Percentiles rank a stretch among this genome's conserved stretches.
Evolutionary conservation across 2,113 vertebrate genomes (phyloP).

Genomic region (Mormyrus iriodes): DNA sequence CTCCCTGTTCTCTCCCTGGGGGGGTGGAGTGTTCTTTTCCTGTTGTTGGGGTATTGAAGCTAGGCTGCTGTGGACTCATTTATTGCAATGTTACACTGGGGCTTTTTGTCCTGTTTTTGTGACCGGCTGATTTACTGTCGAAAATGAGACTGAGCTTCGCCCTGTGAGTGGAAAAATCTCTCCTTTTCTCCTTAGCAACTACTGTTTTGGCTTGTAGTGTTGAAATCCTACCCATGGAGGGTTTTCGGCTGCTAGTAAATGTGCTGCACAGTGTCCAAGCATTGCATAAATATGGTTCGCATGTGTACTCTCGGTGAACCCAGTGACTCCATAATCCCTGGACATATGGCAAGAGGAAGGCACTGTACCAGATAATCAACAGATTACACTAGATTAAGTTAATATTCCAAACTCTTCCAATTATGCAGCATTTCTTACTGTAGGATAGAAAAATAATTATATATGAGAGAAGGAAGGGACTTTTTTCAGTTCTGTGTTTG

Average conservation of each 20-base stretch:
- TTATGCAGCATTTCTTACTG: constrained; percentile 10
- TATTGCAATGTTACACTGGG: constrained; percentile 37
- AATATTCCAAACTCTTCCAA: not conserved
- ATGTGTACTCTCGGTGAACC: constrained; percentile 10
- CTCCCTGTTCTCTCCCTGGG: not conserved
- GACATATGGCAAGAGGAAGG: not conserved
- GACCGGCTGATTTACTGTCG: constrained; percentile 33
- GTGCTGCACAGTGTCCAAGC: constrained; percentile 23
- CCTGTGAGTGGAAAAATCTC: constrained; percentile 44
- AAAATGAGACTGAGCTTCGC: constrained; percentile 36
- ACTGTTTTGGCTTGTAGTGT: constrained; percentile 49
- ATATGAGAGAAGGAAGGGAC: not conserved
- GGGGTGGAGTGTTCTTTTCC: not conserved
- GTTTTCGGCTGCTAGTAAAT: constrained; percentile 33
- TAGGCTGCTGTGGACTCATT: constrained; percentile 39
- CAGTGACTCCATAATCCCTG: not conserved
- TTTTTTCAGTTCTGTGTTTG: constrained; percentile 2
- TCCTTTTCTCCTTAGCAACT: constrained; percentile 35
- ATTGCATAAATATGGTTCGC: constrained; percentile 16
- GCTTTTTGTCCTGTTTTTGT: constrained; percentile 39
- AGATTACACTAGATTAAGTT: constrained; percentile 14
- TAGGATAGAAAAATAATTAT: not conserved
- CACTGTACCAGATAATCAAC: not conserved
- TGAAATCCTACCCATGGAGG: constrained; percentile 23
- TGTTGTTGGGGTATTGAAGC: constrained; percentile 37